phyloP scores from a whole-genome alignment of 2,888 invertebrate genomes.

The Limnephilus lunatus region DNA sequence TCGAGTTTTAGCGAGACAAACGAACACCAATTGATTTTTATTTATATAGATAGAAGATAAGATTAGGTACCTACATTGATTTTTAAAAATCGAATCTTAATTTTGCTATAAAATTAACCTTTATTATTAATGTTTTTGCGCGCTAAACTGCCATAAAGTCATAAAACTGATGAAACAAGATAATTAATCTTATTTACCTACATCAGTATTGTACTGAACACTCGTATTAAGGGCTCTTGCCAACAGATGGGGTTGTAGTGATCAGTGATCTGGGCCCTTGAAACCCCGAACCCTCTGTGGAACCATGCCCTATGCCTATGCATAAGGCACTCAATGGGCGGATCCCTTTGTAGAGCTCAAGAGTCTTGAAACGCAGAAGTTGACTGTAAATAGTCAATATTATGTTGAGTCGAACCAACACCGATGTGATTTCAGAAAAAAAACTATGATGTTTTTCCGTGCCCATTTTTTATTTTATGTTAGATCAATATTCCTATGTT shows the following conservation, averaged over 20 bases:
- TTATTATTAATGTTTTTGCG: not conserved
- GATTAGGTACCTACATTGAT: not conserved
- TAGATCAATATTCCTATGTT: too few species aligned
- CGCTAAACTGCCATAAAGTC: not conserved
- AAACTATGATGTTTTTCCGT: not conserved
- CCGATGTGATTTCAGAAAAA: not conserved
- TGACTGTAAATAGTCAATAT: not conserved
- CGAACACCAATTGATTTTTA: too few species aligned
- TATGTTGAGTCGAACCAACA: not conserved
- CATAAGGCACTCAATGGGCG: conserved; percentile 12
- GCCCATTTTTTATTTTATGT: too few species aligned
- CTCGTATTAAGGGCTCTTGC: conserved; percentile 58
- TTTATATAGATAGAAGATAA: too few species aligned
- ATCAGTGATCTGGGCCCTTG: not conserved
- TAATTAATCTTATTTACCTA: not conserved
- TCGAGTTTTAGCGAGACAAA: too few species aligned
- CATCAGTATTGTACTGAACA: not conserved
- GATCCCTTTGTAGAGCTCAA: conserved; percentile 24
- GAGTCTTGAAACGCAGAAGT: not conserved
- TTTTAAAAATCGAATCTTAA: too few species aligned
- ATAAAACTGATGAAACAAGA: not conserved
- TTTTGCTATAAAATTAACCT: too few species aligned
- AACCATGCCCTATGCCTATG: not conserved
- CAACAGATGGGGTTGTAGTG: conserved; percentile 37
- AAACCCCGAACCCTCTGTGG: not conserved